These are phyloP conservation scores for Chalcis sispes DNA, from an alignment of 2,888 invertebrate species.

Conservation along the genomic window DNA sequence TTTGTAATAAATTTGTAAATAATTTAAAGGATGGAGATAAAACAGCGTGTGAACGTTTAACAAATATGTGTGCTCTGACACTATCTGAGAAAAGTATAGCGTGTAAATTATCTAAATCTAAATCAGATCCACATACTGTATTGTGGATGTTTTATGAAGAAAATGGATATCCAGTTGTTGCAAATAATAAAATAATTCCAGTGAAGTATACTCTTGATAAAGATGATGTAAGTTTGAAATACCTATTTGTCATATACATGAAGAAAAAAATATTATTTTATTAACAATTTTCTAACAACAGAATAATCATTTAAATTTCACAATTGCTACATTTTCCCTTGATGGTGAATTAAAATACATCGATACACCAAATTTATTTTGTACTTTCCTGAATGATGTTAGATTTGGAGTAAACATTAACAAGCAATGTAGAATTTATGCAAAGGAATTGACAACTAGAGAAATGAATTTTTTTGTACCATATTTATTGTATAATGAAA, in stretches of 20 bases:
- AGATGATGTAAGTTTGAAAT: constrained; percentile 68
- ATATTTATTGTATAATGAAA: constrained; percentile 77
- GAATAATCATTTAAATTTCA: constrained; percentile 75
- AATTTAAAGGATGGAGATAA: constrained; percentile 75
- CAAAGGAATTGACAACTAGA: constrained; percentile 71
- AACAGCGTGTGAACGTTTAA: constrained; percentile 82
- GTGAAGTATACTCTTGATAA: constrained; percentile 75
- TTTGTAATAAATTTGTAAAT: too few relatives aligned
- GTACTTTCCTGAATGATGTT: constrained; percentile 70
- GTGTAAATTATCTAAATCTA: constrained; percentile 65
- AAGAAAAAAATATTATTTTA: constrained; percentile 16
- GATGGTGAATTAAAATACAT: constrained; percentile 75
- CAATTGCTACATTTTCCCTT: constrained; percentile 73
- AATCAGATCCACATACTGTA: constrained; percentile 62
- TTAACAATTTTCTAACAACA: constrained; percentile 59
- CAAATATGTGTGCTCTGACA: constrained; percentile 82
- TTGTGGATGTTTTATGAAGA: constrained; percentile 77
- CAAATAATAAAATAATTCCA: constrained; percentile 75
- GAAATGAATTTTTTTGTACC: constrained; percentile 78
- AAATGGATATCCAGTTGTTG: constrained; percentile 75
- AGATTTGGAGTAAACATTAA: constrained; percentile 75
- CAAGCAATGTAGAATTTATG: constrained; percentile 70
- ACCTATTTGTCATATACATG: not conserved
- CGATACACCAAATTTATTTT: constrained; percentile 68
- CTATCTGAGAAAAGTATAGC: constrained; percentile 76